Evolutionary conservation across 2,797 vertebrate species (phyloP).

Genomic region (Diceros bicornis): DNA sequence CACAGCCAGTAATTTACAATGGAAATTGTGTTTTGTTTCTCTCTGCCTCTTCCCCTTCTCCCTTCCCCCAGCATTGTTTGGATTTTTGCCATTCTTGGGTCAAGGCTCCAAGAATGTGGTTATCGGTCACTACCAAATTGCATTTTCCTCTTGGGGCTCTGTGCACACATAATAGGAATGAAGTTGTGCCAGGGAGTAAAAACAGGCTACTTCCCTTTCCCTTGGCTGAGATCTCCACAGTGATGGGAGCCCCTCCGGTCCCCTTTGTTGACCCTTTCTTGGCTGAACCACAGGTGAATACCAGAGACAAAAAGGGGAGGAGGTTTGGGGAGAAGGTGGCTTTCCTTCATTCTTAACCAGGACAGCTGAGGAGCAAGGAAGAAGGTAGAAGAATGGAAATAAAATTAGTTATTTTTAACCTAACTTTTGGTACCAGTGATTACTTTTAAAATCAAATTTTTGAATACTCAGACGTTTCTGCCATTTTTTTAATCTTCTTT

Average conservation of each 20-base stretch:
- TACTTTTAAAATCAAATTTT: neutral
- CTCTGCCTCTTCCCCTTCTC: neutral
- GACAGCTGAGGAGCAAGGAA: neutral
- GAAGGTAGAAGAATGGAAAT: neutral
- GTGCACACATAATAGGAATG: constrained; percentile 38
- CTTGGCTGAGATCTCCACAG: neutral
- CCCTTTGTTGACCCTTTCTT: neutral
- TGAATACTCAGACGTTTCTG: neutral
- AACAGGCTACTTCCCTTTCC: constrained; percentile 73
- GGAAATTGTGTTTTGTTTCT: constrained; percentile 15
- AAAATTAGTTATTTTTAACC: neutral
- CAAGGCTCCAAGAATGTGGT: constrained; percentile 49
- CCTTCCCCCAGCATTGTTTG: constrained; percentile 65
- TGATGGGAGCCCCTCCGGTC: neutral
- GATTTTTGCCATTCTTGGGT: constrained; percentile 77
- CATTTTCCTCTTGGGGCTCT: constrained; percentile 76
- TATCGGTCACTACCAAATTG: constrained; percentile 55
- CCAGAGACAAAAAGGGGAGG: neutral
- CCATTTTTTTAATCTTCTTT: neutral
- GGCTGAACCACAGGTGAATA: constrained; percentile 68
- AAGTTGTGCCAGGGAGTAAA: constrained; percentile 23
- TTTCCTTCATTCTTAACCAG: neutral
- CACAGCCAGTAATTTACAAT: neutral
- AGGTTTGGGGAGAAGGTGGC: neutral
- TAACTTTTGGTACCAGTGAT: neutral